Evolutionary conservation across 2,888 invertebrate species (phyloP).

Genomic region (Yponomeuta evonymella): DNA sequence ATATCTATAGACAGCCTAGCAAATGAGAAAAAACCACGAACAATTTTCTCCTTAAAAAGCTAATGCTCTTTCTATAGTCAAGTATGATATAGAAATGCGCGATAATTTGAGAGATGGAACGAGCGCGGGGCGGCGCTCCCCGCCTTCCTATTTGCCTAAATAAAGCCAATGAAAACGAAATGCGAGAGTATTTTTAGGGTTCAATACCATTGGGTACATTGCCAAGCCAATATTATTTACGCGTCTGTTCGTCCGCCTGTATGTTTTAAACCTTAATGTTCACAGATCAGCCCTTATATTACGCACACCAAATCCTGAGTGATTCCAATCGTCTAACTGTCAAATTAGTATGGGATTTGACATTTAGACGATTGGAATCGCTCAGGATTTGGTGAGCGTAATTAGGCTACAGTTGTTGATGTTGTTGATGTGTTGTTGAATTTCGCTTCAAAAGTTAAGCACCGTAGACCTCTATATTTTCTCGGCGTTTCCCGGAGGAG

Average conservation of each 20-base stretch:
- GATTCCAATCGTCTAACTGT: too few species aligned
- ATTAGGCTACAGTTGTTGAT: too few species aligned
- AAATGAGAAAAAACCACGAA: not conserved
- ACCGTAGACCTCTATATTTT: constrained; percentile 12
- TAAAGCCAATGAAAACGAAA: constrained; percentile 12
- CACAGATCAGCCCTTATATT: too few species aligned
- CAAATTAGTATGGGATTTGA: too few species aligned
- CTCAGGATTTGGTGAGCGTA: too few species aligned
- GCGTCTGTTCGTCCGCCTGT: too few species aligned
- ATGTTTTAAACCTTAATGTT: too few species aligned
- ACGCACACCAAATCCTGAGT: too few species aligned
- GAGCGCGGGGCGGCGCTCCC: constrained; percentile 9
- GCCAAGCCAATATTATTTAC: too few species aligned
- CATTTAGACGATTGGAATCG: too few species aligned
- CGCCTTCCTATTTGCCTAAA: constrained; percentile 25
- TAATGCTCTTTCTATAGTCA: not conserved
- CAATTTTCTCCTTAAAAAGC: not conserved
- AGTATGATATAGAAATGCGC: constrained; percentile 11
- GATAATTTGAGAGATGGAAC: constrained; percentile 17
- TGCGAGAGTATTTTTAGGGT: not conserved
- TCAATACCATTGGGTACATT: not conserved
- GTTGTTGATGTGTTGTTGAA: too few species aligned
- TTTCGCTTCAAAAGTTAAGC: not conserved
- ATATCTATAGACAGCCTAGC: not conserved
- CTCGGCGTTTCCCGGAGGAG: not conserved